These are phyloP conservation scores for Eurosta solidaginis DNA, from an alignment of 1,140 invertebrate species.

Conservation along the genomic window DNA sequence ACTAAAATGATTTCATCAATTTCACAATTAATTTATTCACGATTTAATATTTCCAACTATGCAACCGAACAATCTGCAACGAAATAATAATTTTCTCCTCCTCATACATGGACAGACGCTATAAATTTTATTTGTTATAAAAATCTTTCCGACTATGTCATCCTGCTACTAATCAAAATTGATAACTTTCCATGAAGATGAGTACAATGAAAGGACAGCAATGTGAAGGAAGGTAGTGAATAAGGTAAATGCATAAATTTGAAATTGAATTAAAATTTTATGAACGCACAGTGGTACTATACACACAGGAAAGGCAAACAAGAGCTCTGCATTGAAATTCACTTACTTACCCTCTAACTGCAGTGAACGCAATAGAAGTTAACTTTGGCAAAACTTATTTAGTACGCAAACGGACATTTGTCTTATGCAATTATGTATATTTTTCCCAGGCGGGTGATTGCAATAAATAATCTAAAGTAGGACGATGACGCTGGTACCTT, in stretches of 20 bases:
- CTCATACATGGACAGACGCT: background rate
- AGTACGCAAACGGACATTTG: slow-evolving; percentile 11
- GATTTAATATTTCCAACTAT: background rate
- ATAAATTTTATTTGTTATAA: too few relatives aligned
- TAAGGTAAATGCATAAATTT: slow-evolving; percentile 7
- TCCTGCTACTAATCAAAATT: background rate
- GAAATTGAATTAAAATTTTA: slow-evolving; percentile 3
- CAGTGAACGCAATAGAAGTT: background rate
- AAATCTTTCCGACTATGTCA: background rate
- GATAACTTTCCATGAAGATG: background rate
- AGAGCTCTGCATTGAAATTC: background rate
- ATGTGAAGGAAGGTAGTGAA: background rate
- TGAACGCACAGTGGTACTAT: background rate
- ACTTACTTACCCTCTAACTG: background rate
- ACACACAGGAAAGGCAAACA: background rate
- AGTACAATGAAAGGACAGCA: background rate
- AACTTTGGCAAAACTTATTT: background rate
- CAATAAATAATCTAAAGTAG: slow-evolving; percentile 2
- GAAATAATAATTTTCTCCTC: background rate
- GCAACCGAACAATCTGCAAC: background rate
- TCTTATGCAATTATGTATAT: slow-evolving; percentile 25
- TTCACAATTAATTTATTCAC: background rate
- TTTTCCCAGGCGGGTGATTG: slow-evolving; percentile 4
- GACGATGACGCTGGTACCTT: background rate
- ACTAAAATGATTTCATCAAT: background rate